phyloP scores from a whole-genome alignment of 2,113 vertebrate species.

The Polypterus senegalus region DNA sequence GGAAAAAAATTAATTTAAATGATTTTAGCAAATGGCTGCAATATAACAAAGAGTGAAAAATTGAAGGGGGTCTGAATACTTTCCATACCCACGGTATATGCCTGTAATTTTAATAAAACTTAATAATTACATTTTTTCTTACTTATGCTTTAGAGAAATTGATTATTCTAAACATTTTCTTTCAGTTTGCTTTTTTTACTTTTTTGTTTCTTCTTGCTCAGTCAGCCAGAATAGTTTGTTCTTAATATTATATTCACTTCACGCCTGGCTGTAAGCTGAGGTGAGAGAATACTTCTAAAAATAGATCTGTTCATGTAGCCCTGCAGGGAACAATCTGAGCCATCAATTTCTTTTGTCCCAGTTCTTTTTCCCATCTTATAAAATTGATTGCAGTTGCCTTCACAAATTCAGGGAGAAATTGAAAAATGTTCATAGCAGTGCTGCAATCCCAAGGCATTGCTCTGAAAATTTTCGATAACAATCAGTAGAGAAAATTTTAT shows the following conservation, averaged over 20 bases:
- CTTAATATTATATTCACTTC: slow-evolving; percentile 50
- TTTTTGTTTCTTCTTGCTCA: slow-evolving; percentile 13
- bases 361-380: slow-evolving; percentile 42
- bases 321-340: slow-evolving; percentile 32
- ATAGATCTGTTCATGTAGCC: slow-evolving; percentile 44
- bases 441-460: slow-evolving; percentile 18
- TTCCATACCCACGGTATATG: too few relatives aligned
- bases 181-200: too few relatives aligned
- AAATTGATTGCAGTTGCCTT: slow-evolving; percentile 45
- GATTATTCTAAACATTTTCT: too few relatives aligned
- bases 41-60: too few relatives aligned
- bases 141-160: too few relatives aligned
- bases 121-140: too few relatives aligned
- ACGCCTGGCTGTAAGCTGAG: slow-evolving; percentile 42
- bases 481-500: slow-evolving; percentile 7
- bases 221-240: slow-evolving; percentile 18
- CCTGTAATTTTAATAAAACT: too few relatives aligned
- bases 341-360: slow-evolving; percentile 51
- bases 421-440: slow-evolving; percentile 25
- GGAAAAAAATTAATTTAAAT: too few relatives aligned
- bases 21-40: too few relatives aligned
- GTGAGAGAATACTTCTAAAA: slow-evolving; percentile 57
- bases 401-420: slow-evolving; percentile 44
- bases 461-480: slow-evolving; percentile 21
- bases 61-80: too few relatives aligned